Evolutionary conservation across 2,888 invertebrate genomes (phyloP), one percentile per base, ranked within the genome.

Genomic region (Sicus ferrugineus): DNA sequence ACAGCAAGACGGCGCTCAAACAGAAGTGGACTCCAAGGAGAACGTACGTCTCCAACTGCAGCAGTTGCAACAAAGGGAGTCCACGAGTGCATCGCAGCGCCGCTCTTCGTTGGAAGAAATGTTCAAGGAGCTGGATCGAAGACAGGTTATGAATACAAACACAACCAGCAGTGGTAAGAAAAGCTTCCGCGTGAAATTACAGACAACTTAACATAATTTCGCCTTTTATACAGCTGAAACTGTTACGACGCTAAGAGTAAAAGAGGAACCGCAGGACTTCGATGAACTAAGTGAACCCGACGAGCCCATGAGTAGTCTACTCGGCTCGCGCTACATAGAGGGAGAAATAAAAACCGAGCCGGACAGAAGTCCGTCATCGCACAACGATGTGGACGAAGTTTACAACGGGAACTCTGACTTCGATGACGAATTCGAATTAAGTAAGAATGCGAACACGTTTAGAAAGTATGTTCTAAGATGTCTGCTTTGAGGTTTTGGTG

Each of bases 321-420:
- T 74, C 2, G 75, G 74, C 1, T 65, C 73, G 6, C 64, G 71
- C 42, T 68, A 70, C 52, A 38, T 50, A 16, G 38, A 56, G 19
- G 30, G n/a, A 16, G 62, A 42, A 26, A 69, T 78, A n/a, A 78
- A 78, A 58, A 70, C 73, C 26, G 78, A 78, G 63, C 72, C 70
- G 6, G 19, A n/a, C 0, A 72, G 70, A 2, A 62, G 68, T 4
- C 54, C 72, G 30, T 31, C 21, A 28, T 46, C 26, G 30, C 26
- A 21, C 16, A 26, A n/a, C 11, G 46, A 5, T 54, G 14, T 9
- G 65, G 74, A 73, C 42, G 75, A 75, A 19, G 70, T 71, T n/a
- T 69, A 64, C 21, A 69, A 73, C 30, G 72, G 73, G 26, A 73
- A 74, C 7, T 59, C 64, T 38, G 72, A 73, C 21, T 70, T 26